phyloP scores from a whole-genome alignment of 1,140 invertebrate species.

The Drosophila biarmipes region DNA sequence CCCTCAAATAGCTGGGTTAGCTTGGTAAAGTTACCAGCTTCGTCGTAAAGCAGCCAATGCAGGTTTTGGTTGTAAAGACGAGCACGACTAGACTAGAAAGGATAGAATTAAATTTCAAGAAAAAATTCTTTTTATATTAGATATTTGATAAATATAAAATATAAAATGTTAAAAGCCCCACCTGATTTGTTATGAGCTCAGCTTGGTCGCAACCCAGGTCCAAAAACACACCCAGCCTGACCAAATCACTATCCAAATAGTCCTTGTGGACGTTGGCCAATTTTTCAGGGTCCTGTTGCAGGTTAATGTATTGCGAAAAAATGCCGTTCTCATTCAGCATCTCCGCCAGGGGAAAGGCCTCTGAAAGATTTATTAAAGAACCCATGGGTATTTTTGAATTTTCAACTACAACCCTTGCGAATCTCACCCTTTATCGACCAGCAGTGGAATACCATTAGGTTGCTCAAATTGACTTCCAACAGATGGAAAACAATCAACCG shows the following conservation, averaged over 20 bases:
- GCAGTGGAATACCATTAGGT: conserved; percentile 70
- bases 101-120: not conserved
- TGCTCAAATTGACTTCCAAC: conserved; percentile 51
- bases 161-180: conserved; percentile 3
- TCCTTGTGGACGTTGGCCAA: conserved; percentile 40
- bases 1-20: conserved; percentile 35
- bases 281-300: conserved; percentile 26
- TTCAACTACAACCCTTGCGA: not conserved
- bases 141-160: not conserved
- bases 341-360: conserved; percentile 31
- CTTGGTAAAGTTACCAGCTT: conserved; percentile 34
- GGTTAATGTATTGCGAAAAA: conserved; percentile 62
- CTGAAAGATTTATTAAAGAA: conserved; percentile 16
- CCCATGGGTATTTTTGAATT: not conserved
- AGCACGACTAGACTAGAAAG: conserved; percentile 48
- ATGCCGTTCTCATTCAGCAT: conserved; percentile 43
- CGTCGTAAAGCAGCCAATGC: conserved; percentile 73
- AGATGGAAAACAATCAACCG: conserved; percentile 71
- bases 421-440: conserved; percentile 51
- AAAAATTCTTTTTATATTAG: not conserved
- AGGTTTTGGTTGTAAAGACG: conserved; percentile 55
- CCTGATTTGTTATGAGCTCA: conserved; percentile 52
- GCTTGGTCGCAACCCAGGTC: conserved; percentile 59
- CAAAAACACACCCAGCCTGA: conserved; percentile 62
- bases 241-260: conserved; percentile 55